Conservation (phyloP, 2,888 invertebrate species). For the Amblyteles armatorius region DNA sequence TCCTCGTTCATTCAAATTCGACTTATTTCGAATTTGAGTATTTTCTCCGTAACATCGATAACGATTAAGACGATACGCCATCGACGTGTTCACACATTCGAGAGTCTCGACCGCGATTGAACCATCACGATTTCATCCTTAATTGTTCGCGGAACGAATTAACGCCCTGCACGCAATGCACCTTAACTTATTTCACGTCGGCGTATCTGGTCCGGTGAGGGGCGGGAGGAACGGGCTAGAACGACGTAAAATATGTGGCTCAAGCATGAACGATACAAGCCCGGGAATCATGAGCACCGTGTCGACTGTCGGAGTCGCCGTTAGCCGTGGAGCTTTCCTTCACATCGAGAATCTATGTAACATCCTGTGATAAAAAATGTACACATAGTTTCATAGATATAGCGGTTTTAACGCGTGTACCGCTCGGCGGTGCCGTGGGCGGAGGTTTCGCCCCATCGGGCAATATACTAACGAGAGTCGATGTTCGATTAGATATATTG, state of each 20-base stretch:
- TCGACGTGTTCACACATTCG: conserved; percentile 24
- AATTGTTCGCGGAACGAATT: conserved; percentile 82
- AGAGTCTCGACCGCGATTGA: conserved; percentile 70
- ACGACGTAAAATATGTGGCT: conserved; percentile 77
- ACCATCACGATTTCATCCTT: conserved; percentile 75
- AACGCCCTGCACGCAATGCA: conserved; percentile 81
- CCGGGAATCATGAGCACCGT: background rate
- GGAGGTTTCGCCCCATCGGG: conserved; percentile 62
- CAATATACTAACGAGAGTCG: conserved; percentile 81
- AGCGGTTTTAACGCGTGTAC: background rate
- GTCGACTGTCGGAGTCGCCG: conserved; percentile 1
- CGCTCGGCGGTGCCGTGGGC: conserved; percentile 22
- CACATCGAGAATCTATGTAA: background rate
- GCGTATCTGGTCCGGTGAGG: conserved; percentile 71
- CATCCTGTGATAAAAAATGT: conserved; percentile 7
- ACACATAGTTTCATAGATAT: conserved; percentile 3
- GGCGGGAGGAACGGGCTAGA: conserved; percentile 53
- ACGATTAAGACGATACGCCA: background rate
- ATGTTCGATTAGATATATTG: conserved; percentile 74
- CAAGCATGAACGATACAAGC: conserved; percentile 76
- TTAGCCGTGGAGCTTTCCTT: background rate
- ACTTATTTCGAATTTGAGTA: background rate
- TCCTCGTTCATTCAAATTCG: background rate
- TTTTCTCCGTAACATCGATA: background rate
- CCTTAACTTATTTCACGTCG: conserved; percentile 80